Percentiles rank a stretch among this genome's conserved stretches.
Evolutionary conservation across 2,113 vertebrate genomes (phyloP).

Genomic region (Oxyruncus cristatus): DNA sequence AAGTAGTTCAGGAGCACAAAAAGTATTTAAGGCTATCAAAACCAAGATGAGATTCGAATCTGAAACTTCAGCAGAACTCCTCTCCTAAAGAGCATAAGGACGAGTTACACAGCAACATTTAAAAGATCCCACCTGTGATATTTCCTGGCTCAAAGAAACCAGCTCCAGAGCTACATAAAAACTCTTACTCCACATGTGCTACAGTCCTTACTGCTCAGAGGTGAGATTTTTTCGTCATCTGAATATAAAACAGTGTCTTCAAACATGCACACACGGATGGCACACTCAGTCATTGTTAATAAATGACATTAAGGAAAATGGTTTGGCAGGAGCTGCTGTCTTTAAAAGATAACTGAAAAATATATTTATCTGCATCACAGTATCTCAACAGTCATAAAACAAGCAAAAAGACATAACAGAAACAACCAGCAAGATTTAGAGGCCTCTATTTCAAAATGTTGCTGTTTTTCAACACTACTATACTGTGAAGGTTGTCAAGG

Average conservation of each 20-base stretch:
- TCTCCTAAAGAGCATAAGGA: background rate
- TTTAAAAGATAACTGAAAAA: slow-evolving; percentile 6
- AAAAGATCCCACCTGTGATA: background rate
- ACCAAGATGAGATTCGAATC: background rate
- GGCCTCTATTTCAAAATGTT: background rate
- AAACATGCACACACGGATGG: background rate
- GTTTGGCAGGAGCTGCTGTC: background rate
- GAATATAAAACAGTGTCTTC: background rate
- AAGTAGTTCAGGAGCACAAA: background rate
- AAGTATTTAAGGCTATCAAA: background rate
- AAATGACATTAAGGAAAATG: background rate
- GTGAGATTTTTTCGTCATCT: background rate
- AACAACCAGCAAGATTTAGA: slow-evolving; percentile 6
- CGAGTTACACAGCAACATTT: background rate
- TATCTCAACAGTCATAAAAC: background rate
- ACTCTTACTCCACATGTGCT: background rate
- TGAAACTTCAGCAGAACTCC: background rate
- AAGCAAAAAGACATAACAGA: background rate
- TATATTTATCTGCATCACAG: background rate
- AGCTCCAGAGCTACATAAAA: background rate
- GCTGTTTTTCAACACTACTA: background rate
- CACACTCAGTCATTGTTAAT: background rate
- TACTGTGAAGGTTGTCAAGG: background rate
- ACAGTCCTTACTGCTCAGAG: background rate
- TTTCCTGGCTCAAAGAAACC: background rate